Percentiles rank a stretch among this genome's conserved stretches.
Conservation (phyloP, 1,140 invertebrate species). For the Procambarus virginalis region DNA sequence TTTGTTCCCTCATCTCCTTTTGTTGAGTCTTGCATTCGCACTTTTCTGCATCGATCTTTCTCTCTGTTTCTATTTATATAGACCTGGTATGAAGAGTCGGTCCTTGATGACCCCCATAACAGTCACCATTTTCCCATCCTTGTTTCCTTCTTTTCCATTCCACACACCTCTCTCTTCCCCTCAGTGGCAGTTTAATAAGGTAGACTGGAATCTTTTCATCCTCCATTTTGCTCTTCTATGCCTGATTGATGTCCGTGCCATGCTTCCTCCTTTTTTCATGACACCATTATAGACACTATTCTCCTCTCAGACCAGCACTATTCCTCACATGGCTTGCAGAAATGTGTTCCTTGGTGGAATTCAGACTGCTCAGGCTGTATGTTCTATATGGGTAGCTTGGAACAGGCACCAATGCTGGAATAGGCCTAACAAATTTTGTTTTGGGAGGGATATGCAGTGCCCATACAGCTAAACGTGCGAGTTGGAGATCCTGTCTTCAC, state of each 20-base stretch:
- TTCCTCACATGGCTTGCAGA: too few species aligned
- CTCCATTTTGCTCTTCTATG: conserved; percentile 72
- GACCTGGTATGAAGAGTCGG: too few species aligned
- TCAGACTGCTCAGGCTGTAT: too few species aligned
- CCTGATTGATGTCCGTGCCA: conserved; percentile 70
- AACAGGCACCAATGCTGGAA: too few species aligned
- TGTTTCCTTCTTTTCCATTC: not conserved
- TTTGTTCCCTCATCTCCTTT: not conserved
- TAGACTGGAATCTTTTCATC: not conserved
- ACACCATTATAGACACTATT: not conserved
- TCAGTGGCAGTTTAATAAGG: not conserved
- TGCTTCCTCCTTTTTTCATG: conserved; percentile 68
- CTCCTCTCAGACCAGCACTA: not conserved
- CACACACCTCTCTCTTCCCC: not conserved
- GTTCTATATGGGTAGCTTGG: too few species aligned
- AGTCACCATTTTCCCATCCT: not conserved
- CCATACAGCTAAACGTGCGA: too few species aligned
- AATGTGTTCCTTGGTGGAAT: too few species aligned
- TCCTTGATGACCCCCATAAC: too few species aligned
- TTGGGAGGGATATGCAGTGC: too few species aligned
- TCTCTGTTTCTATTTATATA: not conserved
- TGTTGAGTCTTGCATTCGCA: not conserved
- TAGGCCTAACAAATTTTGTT: too few species aligned
- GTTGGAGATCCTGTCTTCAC: too few species aligned
- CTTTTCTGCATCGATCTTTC: not conserved